Base-by-base conservation (phyloP, 37 sponge, comb jelly and placozoan genomes). In the Chondrilla cf. caribensis region DNA sequence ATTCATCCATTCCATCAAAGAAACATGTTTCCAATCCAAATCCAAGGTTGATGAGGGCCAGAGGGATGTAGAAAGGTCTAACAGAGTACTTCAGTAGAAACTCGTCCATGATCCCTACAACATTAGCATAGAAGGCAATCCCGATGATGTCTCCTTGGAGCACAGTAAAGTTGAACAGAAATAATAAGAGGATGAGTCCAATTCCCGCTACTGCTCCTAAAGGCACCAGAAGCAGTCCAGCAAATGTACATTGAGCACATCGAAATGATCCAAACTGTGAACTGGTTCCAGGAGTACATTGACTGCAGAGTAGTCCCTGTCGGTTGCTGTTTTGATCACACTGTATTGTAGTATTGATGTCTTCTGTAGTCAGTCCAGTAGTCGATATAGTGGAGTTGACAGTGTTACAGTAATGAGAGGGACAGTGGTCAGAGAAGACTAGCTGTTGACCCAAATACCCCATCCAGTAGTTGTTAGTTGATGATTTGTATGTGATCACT, bases 111-210 rank as follows among this genome's bases (percentile, higher is more conserved):
- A 60, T 19, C 21, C 40, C 47, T 0, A 83, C 6, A 40, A 88
- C 54, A 39, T 89, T 83, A 0, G 81, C 78, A 84, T 77, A 89
- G 40, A 89, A 81, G 21, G 80, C 59, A 28, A 89, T 31, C 3
- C 89, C 85, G 37, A 71, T 80, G 43, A 89, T 32, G 11, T 76
- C 80, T 32, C 89, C 89, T 32, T 40, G 40, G 11, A 80, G 41
- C 8, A 84, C 29, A 37, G 89, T 89, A 17, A 84, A 26, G 71
- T 75, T 71, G 19, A 80, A 42, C 33, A 43, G 32, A 39, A 79
- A 80, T 11, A 89, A 62, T n/a, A 84, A 17, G 55, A 41, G 31
- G 32, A 89, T 58, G 41, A 84, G 43, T 22, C 80, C 3, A 18
- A 81, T 17, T 0, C 89, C 89, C 59, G 33, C n/a, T 22, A 40